These are phyloP conservation scores for Monopterus albus DNA, from an alignment of 2,113 vertebrate species.

Conservation along the genomic window DNA sequence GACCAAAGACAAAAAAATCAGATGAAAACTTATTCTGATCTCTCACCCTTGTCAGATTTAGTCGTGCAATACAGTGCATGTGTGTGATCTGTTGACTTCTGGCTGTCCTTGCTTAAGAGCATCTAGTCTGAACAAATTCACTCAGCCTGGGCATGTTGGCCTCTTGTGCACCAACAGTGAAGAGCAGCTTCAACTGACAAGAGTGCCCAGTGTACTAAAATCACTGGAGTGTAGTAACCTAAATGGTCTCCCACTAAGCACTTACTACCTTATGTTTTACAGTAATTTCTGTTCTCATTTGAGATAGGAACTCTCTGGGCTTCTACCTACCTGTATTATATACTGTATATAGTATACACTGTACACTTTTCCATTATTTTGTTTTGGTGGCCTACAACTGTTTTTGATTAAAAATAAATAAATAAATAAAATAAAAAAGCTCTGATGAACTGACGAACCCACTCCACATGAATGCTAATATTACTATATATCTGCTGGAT, in stretches of 20 bases:
- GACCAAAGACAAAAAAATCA: background rate
- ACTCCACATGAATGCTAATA: background rate
- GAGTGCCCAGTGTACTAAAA: conserved; percentile 25
- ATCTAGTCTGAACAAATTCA: conserved; percentile 47
- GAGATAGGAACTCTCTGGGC: background rate
- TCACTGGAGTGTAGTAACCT: conserved; percentile 33
- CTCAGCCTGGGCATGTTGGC: background rate
- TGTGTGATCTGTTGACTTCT: conserved; percentile 46
- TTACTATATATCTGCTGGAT: background rate
- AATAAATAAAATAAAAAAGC: too few relatives aligned
- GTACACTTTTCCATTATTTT: too few relatives aligned
- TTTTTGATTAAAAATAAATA: too few relatives aligned
- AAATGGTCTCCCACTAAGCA: conserved; percentile 42
- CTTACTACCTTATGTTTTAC: conserved; percentile 23
- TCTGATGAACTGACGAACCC: too few relatives aligned
- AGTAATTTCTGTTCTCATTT: conserved; percentile 12
- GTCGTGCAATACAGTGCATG: background rate
- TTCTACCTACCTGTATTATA: background rate
- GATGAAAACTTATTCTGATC: conserved; percentile 7
- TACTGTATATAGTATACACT: background rate
- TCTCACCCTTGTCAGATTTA: background rate
- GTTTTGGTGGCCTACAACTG: too few relatives aligned
- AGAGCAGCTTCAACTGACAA: conserved; percentile 27
- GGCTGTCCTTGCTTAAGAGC: conserved; percentile 41
- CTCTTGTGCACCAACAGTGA: conserved; percentile 38